Base-by-base conservation (phyloP, 1,140 invertebrate genomes). In the Bombus confusus region DNA sequence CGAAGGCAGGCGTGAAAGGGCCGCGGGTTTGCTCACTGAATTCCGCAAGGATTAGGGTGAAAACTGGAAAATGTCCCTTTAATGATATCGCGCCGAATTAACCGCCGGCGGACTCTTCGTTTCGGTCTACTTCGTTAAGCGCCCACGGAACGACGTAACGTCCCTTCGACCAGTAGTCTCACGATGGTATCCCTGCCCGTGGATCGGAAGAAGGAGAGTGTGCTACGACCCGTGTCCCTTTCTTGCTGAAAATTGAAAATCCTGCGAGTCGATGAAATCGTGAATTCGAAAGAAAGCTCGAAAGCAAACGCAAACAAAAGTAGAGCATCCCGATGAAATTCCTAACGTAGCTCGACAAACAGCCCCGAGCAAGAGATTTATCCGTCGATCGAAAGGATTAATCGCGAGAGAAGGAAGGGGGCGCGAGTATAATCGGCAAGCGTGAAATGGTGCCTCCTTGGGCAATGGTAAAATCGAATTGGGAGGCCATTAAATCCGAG, bases 41-140 rank as follows among this genome's bases (percentile, higher is more conserved):
- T 94, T 94, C 93, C 92, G 90, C 91, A 90, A 93, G 94, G 94
- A 95, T 95, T 94, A 95, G 93, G 94, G 93, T 92, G 94, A 95
- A 95, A 95, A 94, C 93, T 94, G 94, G 94, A 95, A 95, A 95
- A 95, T 94, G 94, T 95, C 94, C 90, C 94, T 95, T 94, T 95
- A 94, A 95, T 95, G 93, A 93, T 93, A 93, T 93, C 86, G 90
- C 89, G 88, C 83, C 88, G 93, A 93, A 93, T 93, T 94, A 94
- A 93, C 92, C 91, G 88, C 77, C 83, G 77, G 69, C 87, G 71
- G 78, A 78, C 77, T 90, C 91, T 90, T 87, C 87, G 89, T 81
- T 86, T 69, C 79, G 80, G 75, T 87, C 76, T 85, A 85, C 76
- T 85, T 85, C 83, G 83, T 85, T 85, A 73, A 85, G 57, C 47